A percentile compares a stretch with the other conserved stretches of the same genome.
These are phyloP conservation scores for Falco rusticolus DNA, from an alignment of 2,797 vertebrate genomes.

Conservation along the genomic window DNA sequence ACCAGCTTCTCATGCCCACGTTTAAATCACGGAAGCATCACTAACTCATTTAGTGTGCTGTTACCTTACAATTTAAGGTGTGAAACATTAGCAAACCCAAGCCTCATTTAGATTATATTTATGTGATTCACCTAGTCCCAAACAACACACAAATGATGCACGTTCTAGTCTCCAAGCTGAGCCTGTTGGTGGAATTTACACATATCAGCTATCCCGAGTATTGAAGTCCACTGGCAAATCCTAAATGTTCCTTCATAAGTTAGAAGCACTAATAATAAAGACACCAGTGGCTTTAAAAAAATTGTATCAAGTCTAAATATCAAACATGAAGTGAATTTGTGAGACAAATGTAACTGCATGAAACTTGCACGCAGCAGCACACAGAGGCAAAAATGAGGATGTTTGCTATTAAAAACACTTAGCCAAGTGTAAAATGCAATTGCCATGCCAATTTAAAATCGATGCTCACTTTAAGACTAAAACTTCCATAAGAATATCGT, in stretches of 20 bases:
- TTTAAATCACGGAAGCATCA: slow-evolving; percentile 25
- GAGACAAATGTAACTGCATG: background rate
- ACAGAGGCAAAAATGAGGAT: background rate
- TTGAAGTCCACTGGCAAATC: background rate
- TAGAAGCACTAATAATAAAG: background rate
- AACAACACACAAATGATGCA: background rate
- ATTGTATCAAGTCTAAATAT: background rate
- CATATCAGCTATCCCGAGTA: background rate
- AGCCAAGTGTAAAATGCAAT: background rate
- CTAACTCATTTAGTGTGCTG: background rate
- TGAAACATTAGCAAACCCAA: background rate
- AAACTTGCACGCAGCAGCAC: background rate
- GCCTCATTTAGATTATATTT: background rate
- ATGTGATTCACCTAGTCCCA: background rate
- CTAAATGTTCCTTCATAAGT: background rate
- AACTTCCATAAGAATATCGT: background rate
- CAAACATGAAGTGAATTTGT: background rate
- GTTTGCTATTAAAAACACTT: background rate
- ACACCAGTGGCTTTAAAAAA: background rate
- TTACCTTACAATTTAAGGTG: background rate
- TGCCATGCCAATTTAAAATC: background rate
- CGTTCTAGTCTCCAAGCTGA: background rate
- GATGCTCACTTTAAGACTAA: background rate
- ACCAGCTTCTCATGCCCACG: background rate
- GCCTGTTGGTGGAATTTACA: background rate